phyloP scores from a whole-genome alignment of 2,888 invertebrate genomes.

The Seira ritae region DNA sequence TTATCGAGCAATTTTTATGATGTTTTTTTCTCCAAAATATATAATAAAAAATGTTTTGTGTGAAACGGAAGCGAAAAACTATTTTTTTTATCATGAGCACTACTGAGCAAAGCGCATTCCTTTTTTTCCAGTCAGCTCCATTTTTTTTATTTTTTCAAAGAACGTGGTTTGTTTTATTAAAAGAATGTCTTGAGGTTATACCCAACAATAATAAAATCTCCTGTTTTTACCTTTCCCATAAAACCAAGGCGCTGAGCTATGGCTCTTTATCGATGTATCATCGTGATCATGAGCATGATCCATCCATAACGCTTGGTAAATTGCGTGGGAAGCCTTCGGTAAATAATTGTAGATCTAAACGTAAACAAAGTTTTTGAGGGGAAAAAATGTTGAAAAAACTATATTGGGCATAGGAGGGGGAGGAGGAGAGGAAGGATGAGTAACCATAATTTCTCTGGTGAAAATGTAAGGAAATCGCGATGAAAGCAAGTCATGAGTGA shows the following conservation, averaged over 20 bases:
- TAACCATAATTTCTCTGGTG: not conserved
- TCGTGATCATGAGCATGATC: too few relatives aligned
- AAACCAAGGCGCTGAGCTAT: too few relatives aligned
- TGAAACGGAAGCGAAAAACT: too few relatives aligned
- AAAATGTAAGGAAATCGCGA: slow-evolving; percentile 20
- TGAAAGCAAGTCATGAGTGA: slow-evolving; percentile 32
- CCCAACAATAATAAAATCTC: not conserved
- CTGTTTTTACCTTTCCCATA: not conserved
- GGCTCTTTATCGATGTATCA: too few relatives aligned
- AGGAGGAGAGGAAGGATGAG: slow-evolving; percentile 14
- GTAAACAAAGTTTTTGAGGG: slow-evolving; percentile 36
- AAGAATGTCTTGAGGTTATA: not conserved
- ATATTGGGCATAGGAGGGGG: not conserved
- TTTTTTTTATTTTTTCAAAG: too few relatives aligned
- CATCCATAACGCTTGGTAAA: not conserved
- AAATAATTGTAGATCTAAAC: slow-evolving; percentile 19
- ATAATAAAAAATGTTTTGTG: too few relatives aligned
- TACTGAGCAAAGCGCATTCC: too few relatives aligned
- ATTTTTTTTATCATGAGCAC: too few relatives aligned
- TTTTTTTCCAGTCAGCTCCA: too few relatives aligned
- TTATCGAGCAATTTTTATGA: too few relatives aligned
- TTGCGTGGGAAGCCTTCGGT: not conserved
- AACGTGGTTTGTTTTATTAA: not conserved
- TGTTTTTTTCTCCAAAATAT: too few relatives aligned
- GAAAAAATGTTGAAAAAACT: not conserved